phyloP scores from a whole-genome alignment of 2,113 vertebrate species.

The Tautogolabrus adspersus region DNA sequence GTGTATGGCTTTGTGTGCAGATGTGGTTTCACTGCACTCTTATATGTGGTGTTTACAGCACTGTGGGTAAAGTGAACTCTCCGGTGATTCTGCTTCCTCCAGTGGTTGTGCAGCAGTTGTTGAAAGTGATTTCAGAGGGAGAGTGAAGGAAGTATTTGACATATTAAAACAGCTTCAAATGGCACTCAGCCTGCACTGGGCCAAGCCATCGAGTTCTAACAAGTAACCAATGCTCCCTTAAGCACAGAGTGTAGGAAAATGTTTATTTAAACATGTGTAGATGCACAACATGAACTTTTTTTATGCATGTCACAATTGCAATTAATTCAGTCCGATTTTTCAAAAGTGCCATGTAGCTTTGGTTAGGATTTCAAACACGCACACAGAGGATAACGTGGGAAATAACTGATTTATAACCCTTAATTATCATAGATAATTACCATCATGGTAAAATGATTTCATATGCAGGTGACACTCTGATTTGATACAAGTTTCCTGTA shows the following conservation, averaged over 20 bases:
- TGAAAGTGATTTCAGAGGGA: conserved; percentile 56
- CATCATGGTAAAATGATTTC: too few relatives aligned
- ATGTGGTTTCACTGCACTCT: conserved; percentile 49
- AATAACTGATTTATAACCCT: too few relatives aligned
- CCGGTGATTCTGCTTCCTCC: conserved; percentile 48
- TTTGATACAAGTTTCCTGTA: too few relatives aligned
- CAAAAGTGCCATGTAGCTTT: too few relatives aligned
- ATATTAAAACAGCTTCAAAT: conserved; percentile 64
- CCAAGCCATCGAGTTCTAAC: conserved; percentile 50
- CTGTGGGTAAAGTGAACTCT: conserved; percentile 44
- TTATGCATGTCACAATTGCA: background rate
- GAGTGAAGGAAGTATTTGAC: conserved; percentile 59
- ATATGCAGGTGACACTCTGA: too few relatives aligned
- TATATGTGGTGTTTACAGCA: conserved; percentile 55
- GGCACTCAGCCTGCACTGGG: conserved; percentile 19
- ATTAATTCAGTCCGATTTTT: too few relatives aligned
- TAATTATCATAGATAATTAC: too few relatives aligned
- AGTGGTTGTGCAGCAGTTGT: conserved; percentile 53
- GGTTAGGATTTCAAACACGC: too few relatives aligned
- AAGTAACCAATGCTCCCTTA: conserved; percentile 3
- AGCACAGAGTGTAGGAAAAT: background rate
- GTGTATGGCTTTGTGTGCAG: conserved; percentile 3
- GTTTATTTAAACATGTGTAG: conserved; percentile 14
- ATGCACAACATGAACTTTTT: background rate
- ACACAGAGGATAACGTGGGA: too few relatives aligned